These are phyloP conservation scores for Bombycilla garrulus DNA, from an alignment of 2,113 vertebrate species.

Conservation along the genomic window DNA sequence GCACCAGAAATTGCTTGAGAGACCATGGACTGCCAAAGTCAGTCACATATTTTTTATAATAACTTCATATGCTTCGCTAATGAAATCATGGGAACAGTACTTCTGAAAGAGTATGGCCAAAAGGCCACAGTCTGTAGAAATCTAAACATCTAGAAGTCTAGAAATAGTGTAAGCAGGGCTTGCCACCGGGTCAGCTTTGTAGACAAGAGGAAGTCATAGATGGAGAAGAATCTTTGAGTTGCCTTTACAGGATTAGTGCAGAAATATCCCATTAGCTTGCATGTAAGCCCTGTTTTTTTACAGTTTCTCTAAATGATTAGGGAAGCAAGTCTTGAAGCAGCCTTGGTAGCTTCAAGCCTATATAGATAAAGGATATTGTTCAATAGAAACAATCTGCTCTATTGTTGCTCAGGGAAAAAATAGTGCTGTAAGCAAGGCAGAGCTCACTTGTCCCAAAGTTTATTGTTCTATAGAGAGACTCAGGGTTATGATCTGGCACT, in stretches of 20 bases:
- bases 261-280: neutral
- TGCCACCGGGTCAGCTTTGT: neutral
- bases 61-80: neutral
- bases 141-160: neutral
- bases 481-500: neutral
- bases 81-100: neutral
- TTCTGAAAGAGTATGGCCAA: neutral
- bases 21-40: neutral
- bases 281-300: neutral
- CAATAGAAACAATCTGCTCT: neutral
- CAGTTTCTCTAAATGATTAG: neutral
- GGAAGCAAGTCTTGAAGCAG: neutral
- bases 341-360: neutral
- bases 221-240: accelerated
- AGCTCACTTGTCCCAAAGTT: neutral
- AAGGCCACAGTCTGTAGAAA: neutral
- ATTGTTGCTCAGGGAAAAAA: neutral
- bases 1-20: neutral
- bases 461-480: neutral
- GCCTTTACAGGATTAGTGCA: neutral
- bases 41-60: neutral
- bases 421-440: neutral
- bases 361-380: neutral
- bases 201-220: neutral
- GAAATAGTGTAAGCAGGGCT: neutral